Evolutionary conservation across 1,140 invertebrate genomes (phyloP), one percentile per base, ranked within the genome.

Genomic region (Atta cephalotes): DNA sequence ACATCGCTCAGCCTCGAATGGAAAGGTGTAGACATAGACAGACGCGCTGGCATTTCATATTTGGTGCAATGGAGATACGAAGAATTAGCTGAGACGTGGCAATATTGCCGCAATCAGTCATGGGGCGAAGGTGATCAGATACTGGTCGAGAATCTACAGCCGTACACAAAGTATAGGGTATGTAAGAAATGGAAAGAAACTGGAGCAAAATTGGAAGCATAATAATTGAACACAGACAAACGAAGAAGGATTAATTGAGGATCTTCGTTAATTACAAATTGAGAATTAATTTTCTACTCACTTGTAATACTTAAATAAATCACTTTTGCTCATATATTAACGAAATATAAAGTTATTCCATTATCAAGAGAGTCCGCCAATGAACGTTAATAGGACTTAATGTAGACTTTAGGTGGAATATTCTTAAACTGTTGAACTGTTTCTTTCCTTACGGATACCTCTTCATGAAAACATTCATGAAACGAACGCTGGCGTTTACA

Each of bases 81-180:
- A 90, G 96, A 97, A 88, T 91, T 96, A 21, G 96, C 96, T 9
- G 96, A 96, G 53, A 95, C 96, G 7, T 98, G 98, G 97, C 96
- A 97, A 88, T 97, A 97, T 88, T 97, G 97, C 90, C 96, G 96
- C 39, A 97, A 97, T 93, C 96, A 97, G 88, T 96, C 96, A 65
- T 97, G 97, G 95, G 96, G 96, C 18, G 93, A 95, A 21, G 95
- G 97, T 62, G 96, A 97, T 86, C 96, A 96, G 12, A 96, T 97
- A n/a, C 94, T 96, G 16, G 96, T 99, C 0, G 96, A 97, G 66
- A 96, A 97, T 87, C 96, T 99, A 7, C 96, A 97, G 70, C 98
- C 98, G 0, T 99, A 98, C 92, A 98, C 98, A 0, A 98, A 98
- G 92, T 99, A 99, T 92, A 96, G 97, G 95, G 98, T 98, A 96